Evolutionary conservation across 2,797 vertebrate genomes (phyloP), one percentile per base, ranked within the genome.

Genomic region (Rhodeus uyekii): DNA sequence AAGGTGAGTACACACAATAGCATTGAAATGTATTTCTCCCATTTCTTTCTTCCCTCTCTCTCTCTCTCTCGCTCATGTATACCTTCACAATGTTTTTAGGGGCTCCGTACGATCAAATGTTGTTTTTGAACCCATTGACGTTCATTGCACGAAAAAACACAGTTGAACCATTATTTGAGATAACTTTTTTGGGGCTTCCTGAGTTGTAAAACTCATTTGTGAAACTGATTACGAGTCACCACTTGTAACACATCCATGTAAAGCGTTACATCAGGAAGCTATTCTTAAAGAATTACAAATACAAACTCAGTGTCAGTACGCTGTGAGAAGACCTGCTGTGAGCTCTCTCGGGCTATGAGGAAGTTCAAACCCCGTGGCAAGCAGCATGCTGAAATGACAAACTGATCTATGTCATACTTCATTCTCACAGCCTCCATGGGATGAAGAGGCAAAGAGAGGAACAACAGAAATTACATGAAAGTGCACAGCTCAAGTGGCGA

Each of bases 371-470:
- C n/a, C 73, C 46, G 39, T 75, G 80, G 63, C 55, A 82, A 76
- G 27, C 39, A 3, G 67, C 22, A 18, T 36, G 14, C 22, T 46
- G 42, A 69, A 91, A 92, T 90, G 89, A 91, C 88, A 92, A 93
- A 91, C 91, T 89, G 82, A 92, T 92, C 85, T 87, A 89, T 79
- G 76, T 88, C 86, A 90, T 90, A 90, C 87, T 83, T 75, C 86
- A 72, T 83, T 90, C 77, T 81, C 83, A 65, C 69, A 88, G 82
- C 80, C 88, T 38, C 32, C 87, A 61, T 3, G 68, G 88, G 89
- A 90, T 88, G 86, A 81, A 74, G 90, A 44, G 36, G 73, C 64
- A 27, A 71, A 64, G 5, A 79, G 24, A 46, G 34, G 38, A 78
- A 74, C 24, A 64, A 77, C 44, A 69, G 39, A 80, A 64, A 42